Conservation (phyloP, 2,797 vertebrate genomes). For the Acanthornis magna region DNA sequence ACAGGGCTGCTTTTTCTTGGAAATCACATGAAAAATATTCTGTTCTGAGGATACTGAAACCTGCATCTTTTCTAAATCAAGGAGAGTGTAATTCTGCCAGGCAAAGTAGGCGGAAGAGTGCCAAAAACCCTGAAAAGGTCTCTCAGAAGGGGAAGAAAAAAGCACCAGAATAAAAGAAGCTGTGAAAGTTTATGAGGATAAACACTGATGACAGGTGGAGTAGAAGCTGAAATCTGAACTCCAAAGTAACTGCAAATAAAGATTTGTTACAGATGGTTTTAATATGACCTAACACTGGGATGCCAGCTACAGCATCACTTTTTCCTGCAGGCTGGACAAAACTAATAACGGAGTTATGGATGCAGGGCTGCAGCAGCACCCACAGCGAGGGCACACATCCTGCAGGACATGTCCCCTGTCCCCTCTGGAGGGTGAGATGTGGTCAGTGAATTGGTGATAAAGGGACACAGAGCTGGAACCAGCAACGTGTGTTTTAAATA, state of each 20-base stretch:
- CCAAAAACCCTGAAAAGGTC: slow-evolving; percentile 39
- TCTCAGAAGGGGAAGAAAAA: not conserved
- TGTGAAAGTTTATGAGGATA: slow-evolving; percentile 66
- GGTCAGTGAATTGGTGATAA: not conserved
- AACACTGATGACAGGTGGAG: slow-evolving; percentile 75
- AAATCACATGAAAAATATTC: not conserved
- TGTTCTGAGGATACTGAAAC: not conserved
- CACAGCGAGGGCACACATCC: not conserved
- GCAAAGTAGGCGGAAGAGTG: not conserved
- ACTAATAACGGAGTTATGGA: slow-evolving; percentile 29
- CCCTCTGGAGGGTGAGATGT: accelerated
- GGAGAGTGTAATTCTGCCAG: not conserved
- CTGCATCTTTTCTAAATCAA: not conserved
- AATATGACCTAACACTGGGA: slow-evolving; percentile 58
- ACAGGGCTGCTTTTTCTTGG: not conserved
- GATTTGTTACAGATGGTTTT: slow-evolving; percentile 76
- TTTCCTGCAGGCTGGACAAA: slow-evolving; percentile 57
- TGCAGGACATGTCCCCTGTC: not conserved
- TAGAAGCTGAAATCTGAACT: slow-evolving; percentile 72
- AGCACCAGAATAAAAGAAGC: slow-evolving; percentile 47
- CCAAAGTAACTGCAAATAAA: slow-evolving; percentile 72
- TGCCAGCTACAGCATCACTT: slow-evolving; percentile 38
- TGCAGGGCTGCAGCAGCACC: not conserved
- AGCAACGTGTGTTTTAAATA: accelerated
- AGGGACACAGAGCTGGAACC: not conserved